Evolutionary conservation across 2,113 vertebrate genomes (phyloP).

Genomic region (Pyxicephalus adspersus): DNA sequence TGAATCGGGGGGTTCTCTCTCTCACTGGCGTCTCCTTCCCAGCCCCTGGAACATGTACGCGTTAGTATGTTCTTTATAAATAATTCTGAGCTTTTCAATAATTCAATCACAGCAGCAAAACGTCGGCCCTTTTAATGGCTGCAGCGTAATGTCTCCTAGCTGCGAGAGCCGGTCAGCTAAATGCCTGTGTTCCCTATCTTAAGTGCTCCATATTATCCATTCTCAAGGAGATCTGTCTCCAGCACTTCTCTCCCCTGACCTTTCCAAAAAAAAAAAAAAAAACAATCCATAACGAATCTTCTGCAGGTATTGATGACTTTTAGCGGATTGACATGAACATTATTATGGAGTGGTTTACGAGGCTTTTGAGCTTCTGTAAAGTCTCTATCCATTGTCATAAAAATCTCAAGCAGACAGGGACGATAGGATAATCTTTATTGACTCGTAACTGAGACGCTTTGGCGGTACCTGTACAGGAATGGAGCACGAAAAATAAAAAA

Average conservation of each 20-base stretch:
- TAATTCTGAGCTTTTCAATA: constrained; percentile 55
- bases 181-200: constrained; percentile 42
- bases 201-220: constrained; percentile 48
- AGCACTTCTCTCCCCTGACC: constrained; percentile 25
- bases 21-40: not conserved
- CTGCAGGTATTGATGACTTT: constrained; percentile 46
- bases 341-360: constrained; percentile 10
- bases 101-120: constrained; percentile 56
- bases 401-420: constrained; percentile 18
- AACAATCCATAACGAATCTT: constrained; percentile 49
- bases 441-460: constrained; percentile 15
- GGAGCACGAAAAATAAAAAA: not conserved
- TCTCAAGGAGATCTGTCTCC: constrained; percentile 53
- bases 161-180: constrained; percentile 49
- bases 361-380: constrained; percentile 37
- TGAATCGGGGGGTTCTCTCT: not conserved
- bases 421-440: constrained; percentile 37
- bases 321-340: constrained; percentile 34
- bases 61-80: constrained; percentile 54
- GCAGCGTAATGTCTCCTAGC: constrained; percentile 51
- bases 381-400: constrained; percentile 31
- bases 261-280: constrained; percentile 20
- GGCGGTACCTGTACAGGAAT: constrained; percentile 7
- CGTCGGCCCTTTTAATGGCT: constrained; percentile 52
- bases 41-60: constrained; percentile 13